Evolutionary conservation across 1,140 invertebrate genomes (phyloP).

Genomic region (Rhizoglyphus robini): DNA sequence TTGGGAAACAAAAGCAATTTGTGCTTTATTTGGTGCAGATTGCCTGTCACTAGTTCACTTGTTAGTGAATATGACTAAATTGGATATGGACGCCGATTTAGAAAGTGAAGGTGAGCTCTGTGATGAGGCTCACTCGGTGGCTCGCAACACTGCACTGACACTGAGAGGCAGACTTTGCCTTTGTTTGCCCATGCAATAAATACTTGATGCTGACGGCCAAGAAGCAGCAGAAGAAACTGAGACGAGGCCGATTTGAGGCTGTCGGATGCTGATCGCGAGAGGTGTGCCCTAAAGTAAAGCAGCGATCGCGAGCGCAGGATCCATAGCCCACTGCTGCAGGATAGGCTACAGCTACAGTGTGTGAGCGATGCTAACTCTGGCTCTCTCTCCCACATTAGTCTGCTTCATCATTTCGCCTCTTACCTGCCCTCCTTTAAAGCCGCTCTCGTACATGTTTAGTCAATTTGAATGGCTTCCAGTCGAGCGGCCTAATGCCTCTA

Average conservation of each 20-base stretch:
- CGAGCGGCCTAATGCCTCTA: not conserved
- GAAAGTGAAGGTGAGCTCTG: not conserved
- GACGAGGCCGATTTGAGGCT: not conserved
- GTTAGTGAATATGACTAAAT: no score
- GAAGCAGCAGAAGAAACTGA: not conserved
- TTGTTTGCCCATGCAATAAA: not conserved
- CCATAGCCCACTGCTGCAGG: slow-evolving; percentile 3
- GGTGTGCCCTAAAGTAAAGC: not conserved
- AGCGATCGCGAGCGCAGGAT: not conserved
- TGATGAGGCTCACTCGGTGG: not conserved
- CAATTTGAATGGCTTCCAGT: not conserved
- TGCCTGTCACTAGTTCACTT: no score
- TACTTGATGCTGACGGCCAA: not conserved
- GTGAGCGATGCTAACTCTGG: not conserved
- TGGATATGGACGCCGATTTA: not conserved
- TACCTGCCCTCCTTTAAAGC: slow-evolving; percentile 15
- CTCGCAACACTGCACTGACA: not conserved
- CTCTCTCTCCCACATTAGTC: not conserved
- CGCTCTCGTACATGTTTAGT: not conserved
- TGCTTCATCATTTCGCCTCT: not conserved
- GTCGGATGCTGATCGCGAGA: slow-evolving; percentile 8
- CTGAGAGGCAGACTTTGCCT: no score
- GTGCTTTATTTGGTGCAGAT: no score
- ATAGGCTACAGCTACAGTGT: not conserved
- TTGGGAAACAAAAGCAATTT: no score